phyloP scores from a whole-genome alignment of 2,888 invertebrate genomes.

The Hymenopus coronatus region DNA sequence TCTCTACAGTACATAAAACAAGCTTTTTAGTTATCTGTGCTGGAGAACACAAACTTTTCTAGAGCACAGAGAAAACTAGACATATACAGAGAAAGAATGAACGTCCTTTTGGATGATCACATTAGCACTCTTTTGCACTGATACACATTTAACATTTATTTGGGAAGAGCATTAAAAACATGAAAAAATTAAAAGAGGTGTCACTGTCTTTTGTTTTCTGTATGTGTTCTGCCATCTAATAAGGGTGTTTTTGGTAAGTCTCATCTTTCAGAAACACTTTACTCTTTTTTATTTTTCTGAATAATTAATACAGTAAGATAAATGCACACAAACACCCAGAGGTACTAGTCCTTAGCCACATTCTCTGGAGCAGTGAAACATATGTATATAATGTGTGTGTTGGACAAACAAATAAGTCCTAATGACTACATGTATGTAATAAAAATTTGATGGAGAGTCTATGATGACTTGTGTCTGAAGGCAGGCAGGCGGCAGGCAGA shows the following conservation, averaged over 20 bases:
- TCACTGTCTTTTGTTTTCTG: not conserved
- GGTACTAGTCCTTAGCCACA: conserved; percentile 10
- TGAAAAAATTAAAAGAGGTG: conserved; percentile 1
- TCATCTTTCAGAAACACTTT: conserved; percentile 1
- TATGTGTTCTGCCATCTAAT: not conserved
- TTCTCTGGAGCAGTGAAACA: not conserved
- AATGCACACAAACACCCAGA: conserved; percentile 17
- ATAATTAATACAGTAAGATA: conserved; percentile 16
- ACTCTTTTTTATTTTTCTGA: not conserved
- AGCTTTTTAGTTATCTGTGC: not conserved
- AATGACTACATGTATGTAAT: conserved; percentile 11
- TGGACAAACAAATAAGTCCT: conserved; percentile 18
- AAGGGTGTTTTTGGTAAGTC: not conserved
- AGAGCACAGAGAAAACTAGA: not conserved
- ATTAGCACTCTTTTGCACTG: not conserved
- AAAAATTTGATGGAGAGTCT: conserved; percentile 4
- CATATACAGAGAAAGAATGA: not conserved
- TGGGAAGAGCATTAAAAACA: conserved; percentile 5
- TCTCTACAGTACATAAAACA: conserved; percentile 1
- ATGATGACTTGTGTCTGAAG: not conserved
- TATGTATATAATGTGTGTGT: conserved; percentile 1
- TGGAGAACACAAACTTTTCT: not conserved
- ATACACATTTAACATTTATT: conserved; percentile 13
- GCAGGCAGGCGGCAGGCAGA: not conserved
- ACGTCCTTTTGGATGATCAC: not conserved